Percentiles rank a stretch among this genome's conserved stretches.
Evolutionary conservation across 2,797 vertebrate species (phyloP).

Genomic region (Eulemur rubriventer): DNA sequence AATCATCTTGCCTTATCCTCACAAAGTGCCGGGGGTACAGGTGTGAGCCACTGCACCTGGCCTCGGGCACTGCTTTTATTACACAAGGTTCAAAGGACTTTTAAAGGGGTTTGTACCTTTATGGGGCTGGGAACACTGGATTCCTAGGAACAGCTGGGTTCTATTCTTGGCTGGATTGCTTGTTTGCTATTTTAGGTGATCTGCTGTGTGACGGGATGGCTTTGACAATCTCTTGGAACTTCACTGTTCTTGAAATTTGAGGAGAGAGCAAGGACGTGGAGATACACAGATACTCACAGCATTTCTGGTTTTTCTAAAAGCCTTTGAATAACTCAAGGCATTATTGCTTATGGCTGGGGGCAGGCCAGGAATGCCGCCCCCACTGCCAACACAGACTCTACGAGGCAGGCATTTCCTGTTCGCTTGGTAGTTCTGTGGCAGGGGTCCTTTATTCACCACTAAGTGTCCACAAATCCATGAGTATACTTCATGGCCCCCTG

Average conservation of each 20-base stretch:
- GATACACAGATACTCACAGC: neutral
- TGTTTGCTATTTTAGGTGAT: neutral
- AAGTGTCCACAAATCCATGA: neutral
- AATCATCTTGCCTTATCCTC: neutral
- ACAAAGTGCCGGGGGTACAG: neutral
- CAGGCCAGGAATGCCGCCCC: neutral
- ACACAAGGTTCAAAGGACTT: neutral
- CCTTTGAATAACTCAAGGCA: neutral
- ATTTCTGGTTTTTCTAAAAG: slow-evolving; percentile 1
- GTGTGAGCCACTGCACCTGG: neutral
- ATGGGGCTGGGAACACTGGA: neutral
- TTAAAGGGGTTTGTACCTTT: neutral
- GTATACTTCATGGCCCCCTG: neutral
- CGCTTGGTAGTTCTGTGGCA: neutral
- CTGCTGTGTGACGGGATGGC: neutral
- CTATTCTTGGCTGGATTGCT: neutral
- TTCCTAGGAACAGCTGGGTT: neutral
- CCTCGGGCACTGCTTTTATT: neutral
- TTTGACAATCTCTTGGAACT: neutral
- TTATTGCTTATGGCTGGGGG: neutral
- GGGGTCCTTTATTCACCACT: neutral
- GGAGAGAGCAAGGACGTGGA: neutral
- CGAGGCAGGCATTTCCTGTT: neutral
- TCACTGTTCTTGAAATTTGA: neutral
- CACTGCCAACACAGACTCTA: neutral